Percentiles rank a stretch among this genome's conserved stretches.
Evolutionary conservation across 2,888 invertebrate species (phyloP).

Genomic region (Syritta pipiens): DNA sequence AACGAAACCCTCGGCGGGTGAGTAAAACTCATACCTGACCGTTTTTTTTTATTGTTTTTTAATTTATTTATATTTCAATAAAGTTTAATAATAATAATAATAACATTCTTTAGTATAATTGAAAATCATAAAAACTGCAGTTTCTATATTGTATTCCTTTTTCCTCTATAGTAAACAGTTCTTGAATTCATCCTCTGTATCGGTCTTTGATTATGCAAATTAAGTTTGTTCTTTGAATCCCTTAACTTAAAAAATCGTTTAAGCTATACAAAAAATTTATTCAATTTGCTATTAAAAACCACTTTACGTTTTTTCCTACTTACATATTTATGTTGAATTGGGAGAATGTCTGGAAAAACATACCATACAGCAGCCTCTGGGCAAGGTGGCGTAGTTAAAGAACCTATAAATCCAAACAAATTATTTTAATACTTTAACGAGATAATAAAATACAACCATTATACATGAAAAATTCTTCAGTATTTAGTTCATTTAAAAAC

Average conservation of each 20-base stretch:
- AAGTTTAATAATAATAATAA: no score
- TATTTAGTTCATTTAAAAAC: conserved; percentile 33
- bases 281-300: background rate
- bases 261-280: conserved; percentile 10
- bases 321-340: conserved; percentile 41
- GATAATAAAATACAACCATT: conserved; percentile 13
- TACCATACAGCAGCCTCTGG: conserved; percentile 52
- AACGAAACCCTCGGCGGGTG: no score
- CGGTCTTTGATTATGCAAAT: conserved; percentile 41
- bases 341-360: conserved; percentile 33
- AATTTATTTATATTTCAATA: no score
- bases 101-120: no score
- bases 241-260: conserved; percentile 38
- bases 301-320: background rate
- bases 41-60: no score
- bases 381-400: conserved; percentile 58
- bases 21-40: no score
- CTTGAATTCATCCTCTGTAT: conserved; percentile 40
- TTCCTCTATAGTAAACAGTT: conserved; percentile 27
- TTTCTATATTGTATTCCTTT: no score
- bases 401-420: conserved; percentile 35
- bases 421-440: background rate
- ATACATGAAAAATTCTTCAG: conserved; percentile 47
- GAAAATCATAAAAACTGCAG: no score
- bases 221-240: conserved; percentile 23